Evolutionary conservation across 2,888 invertebrate species (phyloP), one percentile per base, ranked within the genome.

Genomic region (Amphipyra berbera): DNA sequence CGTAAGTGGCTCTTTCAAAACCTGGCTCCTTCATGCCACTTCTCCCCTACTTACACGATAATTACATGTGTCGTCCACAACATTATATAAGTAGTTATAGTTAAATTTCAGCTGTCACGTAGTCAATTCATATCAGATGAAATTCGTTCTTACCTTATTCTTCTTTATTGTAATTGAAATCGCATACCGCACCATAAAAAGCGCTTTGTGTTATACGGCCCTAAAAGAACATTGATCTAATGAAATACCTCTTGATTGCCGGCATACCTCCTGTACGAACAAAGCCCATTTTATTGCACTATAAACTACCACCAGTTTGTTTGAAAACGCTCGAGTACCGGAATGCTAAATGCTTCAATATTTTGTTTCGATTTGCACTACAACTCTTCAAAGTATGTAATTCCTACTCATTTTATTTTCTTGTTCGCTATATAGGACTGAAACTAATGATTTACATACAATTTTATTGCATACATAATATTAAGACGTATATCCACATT

Each of bases 211-310:
- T 72, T 69, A 78, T 80, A 68, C 61, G 45, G 54, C 74, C 67
- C 76, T 76, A 82, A 79, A 78, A 82, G 78, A 82, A 82, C 77
- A 83, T 73, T 80, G 81, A 83, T 85, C 76, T 84, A 85, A 85
- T 85, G 79, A 84, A 87, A 84, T 82, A 82, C 72, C 76, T 76
- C 49, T 41, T 61, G 58, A 61, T 79, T 79, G 77, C 79, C 74
- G 53, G 73, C 71, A 65, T 69, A 55, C 66, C 62, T 65, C 55
- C 60, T 57, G 30, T 63, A 41, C 62, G 48, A 61, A 49, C 57
- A 35, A 48, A 48, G 45, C 47, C 56, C 33, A 57, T 58, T 73
- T 72, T 61, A 64, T 68, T 73, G 50, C 46, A 53, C 10, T n/a
- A 37, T 59, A 47, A 59, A 59, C 55, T 47, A 61, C 21, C 44